Base-by-base conservation (phyloP, 2,888 invertebrate species). In the Dyspetes luteomarginatus region DNA sequence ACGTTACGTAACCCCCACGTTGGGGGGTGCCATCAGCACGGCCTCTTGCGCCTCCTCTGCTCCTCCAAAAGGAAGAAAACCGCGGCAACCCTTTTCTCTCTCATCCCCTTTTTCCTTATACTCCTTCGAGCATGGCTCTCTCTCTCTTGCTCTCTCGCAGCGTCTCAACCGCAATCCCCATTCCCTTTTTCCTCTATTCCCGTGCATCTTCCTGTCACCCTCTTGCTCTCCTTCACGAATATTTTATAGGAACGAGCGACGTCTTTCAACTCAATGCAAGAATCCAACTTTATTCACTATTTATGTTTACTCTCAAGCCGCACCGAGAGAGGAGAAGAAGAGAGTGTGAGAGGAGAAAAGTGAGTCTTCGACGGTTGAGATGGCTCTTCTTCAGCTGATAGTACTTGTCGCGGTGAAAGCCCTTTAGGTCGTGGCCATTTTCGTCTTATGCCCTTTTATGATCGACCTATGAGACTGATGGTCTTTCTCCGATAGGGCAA, bases 241-340 rank as follows among this genome's bases (percentile, higher is more conserved):
- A 90, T 89, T 91, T 91, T 90, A 90, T 89, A 85, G 87, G 84
- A 86, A 83, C 82, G 87, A 87, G 89, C 64, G 64, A 77, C 64
- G 68, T 55, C 85, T 85, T 82, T 83, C 84, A 84, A 83, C 87
- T 85, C 86, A 84, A 86, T 87, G 85, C 86, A 82, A 52, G 22
- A 45, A 60, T 65, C 83, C 83, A 84, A 86, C 84, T 89, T 90
- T 89, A 89, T 88, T 88, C 87, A 86, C 88, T 89, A 89, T 90
- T 91, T 91, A 90, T 88, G 87, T 89, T 90, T 88, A 87, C 87
- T 73, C 85, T 82, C 78, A 76, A 84, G 80, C 84, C 82, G 62
- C 80, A 64, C 50, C 68, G 73, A 76, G 45, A 65, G 41, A 50
- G 55, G 12, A 7, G 60, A 62, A 82, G 75, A 82, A 43, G 81